phyloP scores from a whole-genome alignment of 1,140 invertebrate genomes.

The Thaumatotibia leucotreta region DNA sequence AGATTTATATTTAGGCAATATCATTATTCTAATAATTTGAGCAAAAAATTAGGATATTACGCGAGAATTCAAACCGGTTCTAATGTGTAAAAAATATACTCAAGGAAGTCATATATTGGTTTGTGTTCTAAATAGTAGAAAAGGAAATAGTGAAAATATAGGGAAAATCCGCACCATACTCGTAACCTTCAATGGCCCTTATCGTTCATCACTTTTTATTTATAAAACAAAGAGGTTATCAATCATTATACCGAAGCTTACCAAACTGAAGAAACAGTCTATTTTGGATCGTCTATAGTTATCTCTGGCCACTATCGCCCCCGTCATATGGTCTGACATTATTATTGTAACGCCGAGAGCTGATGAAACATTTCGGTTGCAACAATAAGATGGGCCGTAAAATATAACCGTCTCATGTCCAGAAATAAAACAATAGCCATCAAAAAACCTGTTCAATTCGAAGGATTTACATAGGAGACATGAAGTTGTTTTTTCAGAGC shows the following conservation, averaged over 20 bases:
- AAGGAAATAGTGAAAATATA: neutral
- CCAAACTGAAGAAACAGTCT: conserved; percentile 34
- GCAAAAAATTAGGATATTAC: no score
- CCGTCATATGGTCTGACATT: conserved; percentile 43
- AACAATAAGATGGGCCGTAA: neutral
- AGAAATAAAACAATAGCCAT: neutral
- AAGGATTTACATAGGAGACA: neutral
- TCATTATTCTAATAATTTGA: no score
- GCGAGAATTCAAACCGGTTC: no score
- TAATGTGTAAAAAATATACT: no score
- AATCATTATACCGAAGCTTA: conserved; percentile 29
- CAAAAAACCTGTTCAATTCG: conserved; percentile 1
- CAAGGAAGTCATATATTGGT: no score
- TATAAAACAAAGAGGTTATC: conserved; percentile 41
- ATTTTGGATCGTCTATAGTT: conserved; percentile 37
- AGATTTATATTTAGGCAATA: no score
- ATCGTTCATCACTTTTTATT: conserved; percentile 3
- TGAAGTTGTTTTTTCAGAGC: conserved; percentile 5
- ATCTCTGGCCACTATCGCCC: conserved; percentile 31
- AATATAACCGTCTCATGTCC: neutral
- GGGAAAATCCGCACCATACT: neutral
- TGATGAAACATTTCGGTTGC: conserved; percentile 20
- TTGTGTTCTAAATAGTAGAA: neutral
- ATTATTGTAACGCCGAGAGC: conserved; percentile 22
- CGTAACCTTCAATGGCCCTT: neutral